A percentile compares a stretch with the other conserved stretches of the same genome.
phyloP scores from a whole-genome alignment of 1,140 invertebrate species.

The Zaprionus kolodkinae region DNA sequence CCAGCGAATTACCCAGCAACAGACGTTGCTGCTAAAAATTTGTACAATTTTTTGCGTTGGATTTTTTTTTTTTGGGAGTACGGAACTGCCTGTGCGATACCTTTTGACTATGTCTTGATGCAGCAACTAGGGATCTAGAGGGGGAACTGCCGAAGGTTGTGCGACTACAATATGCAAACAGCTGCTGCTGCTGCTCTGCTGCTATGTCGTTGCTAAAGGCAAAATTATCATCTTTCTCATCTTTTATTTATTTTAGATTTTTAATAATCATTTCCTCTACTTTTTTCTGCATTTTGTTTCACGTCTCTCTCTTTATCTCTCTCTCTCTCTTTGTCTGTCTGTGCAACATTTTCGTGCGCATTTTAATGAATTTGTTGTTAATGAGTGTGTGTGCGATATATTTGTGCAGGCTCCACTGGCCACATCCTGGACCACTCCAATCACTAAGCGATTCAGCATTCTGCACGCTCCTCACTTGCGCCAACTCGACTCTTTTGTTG shows the following conservation, averaged over 20 bases:
- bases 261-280: conserved; percentile 75
- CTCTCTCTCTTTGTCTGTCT: conserved; percentile 8
- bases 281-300: conserved; percentile 60
- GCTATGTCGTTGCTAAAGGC: conserved; percentile 66
- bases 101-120: conserved; percentile 69
- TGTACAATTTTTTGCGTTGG: conserved; percentile 52
- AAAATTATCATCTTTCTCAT: conserved; percentile 77
- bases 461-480: conserved; percentile 42
- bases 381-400: conserved; percentile 62
- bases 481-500: conserved; percentile 67
- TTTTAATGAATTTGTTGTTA: conserved; percentile 81
- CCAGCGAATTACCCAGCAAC: conserved; percentile 67
- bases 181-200: conserved; percentile 64
- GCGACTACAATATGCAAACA: conserved; percentile 69
- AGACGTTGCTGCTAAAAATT: conserved; percentile 73
- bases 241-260: conserved; percentile 83
- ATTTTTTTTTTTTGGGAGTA: not conserved
- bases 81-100: too few species aligned
- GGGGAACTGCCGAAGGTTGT: too few species aligned
- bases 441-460: conserved; percentile 21
- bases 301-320: conserved; percentile 48
- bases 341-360: conserved; percentile 38
- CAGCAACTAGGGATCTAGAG: not conserved
- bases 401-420: conserved; percentile 46
- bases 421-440: not conserved